Evolutionary conservation across 2,888 invertebrate genomes (phyloP).

Genomic region (Drosophila mayaguana): DNA sequence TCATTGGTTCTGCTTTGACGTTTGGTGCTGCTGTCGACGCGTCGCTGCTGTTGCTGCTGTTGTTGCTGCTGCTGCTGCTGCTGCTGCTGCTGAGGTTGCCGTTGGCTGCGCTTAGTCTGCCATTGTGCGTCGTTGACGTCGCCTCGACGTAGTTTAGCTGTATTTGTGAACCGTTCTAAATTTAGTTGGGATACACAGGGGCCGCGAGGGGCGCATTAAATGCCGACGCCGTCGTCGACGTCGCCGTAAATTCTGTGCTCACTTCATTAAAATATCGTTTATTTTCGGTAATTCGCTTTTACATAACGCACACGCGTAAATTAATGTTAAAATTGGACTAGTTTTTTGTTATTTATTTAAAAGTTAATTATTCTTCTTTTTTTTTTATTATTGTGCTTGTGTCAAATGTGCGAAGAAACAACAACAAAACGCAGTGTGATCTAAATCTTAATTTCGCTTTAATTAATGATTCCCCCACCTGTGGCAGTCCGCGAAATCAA

Average conservation of each 20-base stretch:
- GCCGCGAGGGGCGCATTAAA: constrained; percentile 63
- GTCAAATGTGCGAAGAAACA: constrained; percentile 54
- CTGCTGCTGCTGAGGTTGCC: constrained; percentile 26
- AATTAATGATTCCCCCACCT: constrained; percentile 39
- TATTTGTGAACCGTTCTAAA: constrained; percentile 65
- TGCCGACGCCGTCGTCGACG: constrained; percentile 59
- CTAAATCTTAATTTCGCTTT: constrained; percentile 36
- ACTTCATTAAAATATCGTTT: constrained; percentile 57
- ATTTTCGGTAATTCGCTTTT: constrained; percentile 67
- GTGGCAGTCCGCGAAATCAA: neutral
- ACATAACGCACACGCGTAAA: constrained; percentile 68
- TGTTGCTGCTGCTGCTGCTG: constrained; percentile 24
- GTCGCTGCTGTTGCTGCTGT: constrained; percentile 18
- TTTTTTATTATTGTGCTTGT: constrained; percentile 27
- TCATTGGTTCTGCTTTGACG: constrained; percentile 30
- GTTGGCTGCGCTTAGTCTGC: constrained; percentile 65
- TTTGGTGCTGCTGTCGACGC: neutral
- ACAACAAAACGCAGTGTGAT: constrained; percentile 38
- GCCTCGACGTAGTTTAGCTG: constrained; percentile 50
- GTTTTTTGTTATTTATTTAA: constrained; percentile 12
- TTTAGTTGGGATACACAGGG: constrained; percentile 55
- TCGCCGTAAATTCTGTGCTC: constrained; percentile 36
- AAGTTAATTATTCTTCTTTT: constrained; percentile 2
- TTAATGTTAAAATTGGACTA: constrained; percentile 42
- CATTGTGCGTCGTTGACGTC: constrained; percentile 71